Conservation (phyloP, 2,888 invertebrate species). For the Arctia plantaginis region DNA sequence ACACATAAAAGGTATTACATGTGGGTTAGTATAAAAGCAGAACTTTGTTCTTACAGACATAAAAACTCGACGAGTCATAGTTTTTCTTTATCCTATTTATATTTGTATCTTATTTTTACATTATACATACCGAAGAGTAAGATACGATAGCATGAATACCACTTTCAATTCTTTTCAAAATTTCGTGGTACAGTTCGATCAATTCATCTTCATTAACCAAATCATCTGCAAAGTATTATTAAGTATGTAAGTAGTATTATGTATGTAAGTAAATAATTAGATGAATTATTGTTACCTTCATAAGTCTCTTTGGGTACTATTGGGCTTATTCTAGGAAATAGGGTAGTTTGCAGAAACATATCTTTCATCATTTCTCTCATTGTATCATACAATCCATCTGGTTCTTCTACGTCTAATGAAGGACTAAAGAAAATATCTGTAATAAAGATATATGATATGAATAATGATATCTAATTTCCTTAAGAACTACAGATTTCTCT, state of each 20-base stretch:
- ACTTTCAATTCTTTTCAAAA: constrained; percentile 81
- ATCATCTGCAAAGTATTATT: constrained; percentile 78
- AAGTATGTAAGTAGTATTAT: neutral
- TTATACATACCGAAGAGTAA: constrained; percentile 70
- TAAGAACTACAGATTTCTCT: too few relatives aligned
- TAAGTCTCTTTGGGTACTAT: constrained; percentile 75
- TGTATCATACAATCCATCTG: constrained; percentile 89
- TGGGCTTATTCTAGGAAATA: constrained; percentile 89
- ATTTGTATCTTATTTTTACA: neutral
- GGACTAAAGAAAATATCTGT: constrained; percentile 90
- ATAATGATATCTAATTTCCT: too few relatives aligned
- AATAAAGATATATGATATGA: constrained; percentile 29
- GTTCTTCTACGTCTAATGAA: constrained; percentile 88
- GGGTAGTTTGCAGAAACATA: constrained; percentile 90
- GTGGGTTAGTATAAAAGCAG: neutral
- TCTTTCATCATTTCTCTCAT: constrained; percentile 91
- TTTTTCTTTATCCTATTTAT: too few relatives aligned
- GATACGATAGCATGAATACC: constrained; percentile 73
- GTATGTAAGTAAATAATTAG: neutral
- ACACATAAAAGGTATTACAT: too few relatives aligned
- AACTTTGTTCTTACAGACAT: neutral
- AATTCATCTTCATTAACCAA: constrained; percentile 86
- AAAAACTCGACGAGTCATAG: too few relatives aligned
- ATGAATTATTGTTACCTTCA: constrained; percentile 63
- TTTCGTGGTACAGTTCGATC: constrained; percentile 86